These are phyloP conservation scores for Scolopax rusticola DNA, from an alignment of 2,797 vertebrate species.

Conservation along the genomic window DNA sequence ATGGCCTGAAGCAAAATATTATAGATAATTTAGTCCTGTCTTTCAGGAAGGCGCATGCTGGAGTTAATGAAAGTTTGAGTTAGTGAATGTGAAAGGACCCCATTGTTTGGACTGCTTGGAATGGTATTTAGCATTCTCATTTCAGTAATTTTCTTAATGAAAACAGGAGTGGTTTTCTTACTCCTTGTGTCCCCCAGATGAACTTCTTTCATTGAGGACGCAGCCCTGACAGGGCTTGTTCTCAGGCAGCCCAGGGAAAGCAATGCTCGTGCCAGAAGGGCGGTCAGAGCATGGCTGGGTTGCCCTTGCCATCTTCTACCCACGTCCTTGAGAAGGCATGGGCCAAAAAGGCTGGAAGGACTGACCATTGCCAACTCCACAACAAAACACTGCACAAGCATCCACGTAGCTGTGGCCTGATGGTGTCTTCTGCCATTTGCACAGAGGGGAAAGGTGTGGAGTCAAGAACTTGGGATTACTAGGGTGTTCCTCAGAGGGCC, in stretches of 20 bases:
- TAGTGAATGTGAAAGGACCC: background rate
- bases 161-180: background rate
- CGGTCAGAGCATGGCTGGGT: background rate
- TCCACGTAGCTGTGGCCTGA: accelerated
- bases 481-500: background rate
- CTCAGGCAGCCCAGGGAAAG: background rate
- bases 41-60: background rate
- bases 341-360: background rate
- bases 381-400: background rate
- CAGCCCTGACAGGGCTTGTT: accelerated
- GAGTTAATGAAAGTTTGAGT: background rate
- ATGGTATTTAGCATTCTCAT: background rate
- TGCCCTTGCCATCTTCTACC: background rate
- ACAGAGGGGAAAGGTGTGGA: background rate
- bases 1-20: background rate
- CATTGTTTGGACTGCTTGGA: background rate
- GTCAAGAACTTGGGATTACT: background rate
- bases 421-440: background rate
- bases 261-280: background rate
- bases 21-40: background rate
- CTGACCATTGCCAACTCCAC: background rate
- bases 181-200: background rate
- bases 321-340: background rate
- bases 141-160: background rate
- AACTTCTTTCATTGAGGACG: background rate